These are phyloP conservation scores for Criorhina ranunculi DNA, from an alignment of 2,888 invertebrate genomes.

Conservation along the genomic window DNA sequence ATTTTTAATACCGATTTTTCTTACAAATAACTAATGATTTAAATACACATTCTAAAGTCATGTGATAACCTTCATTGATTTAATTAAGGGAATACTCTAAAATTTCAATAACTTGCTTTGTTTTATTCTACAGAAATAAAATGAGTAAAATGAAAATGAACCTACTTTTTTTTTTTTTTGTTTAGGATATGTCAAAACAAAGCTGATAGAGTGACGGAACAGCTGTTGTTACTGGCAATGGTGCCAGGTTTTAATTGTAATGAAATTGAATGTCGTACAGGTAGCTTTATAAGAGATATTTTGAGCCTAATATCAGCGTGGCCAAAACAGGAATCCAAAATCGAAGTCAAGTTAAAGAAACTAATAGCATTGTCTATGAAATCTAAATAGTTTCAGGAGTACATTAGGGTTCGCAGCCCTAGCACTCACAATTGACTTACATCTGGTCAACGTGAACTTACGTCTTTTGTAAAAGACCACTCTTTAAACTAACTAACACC, in stretches of 20 bases:
- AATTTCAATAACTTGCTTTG: conserved; percentile 25
- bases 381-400: too few species aligned
- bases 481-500: too few species aligned
- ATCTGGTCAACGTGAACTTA: too few species aligned
- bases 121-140: conserved; percentile 3
- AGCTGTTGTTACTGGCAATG: not conserved
- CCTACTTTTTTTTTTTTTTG: conserved; percentile 36
- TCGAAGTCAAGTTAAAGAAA: too few species aligned
- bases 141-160: conserved; percentile 6
- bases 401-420: too few species aligned
- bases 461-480: too few species aligned
- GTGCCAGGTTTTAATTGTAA: not conserved
- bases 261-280: not conserved
- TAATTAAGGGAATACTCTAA: conserved; percentile 14
- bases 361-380: too few species aligned
- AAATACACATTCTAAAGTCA: conserved; percentile 32
- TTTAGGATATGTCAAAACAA: conserved; percentile 34
- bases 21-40: not conserved
- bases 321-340: too few species aligned
- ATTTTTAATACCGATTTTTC: not conserved
- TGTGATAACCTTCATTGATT: conserved; percentile 29
- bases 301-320: too few species aligned
- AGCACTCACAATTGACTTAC: too few species aligned
- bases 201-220: not conserved
- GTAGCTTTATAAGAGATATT: not conserved